Percentiles rank a stretch among this genome's conserved stretches.
Conservation (phyloP, 1,140 invertebrate genomes). For the Aphidius ervi region DNA sequence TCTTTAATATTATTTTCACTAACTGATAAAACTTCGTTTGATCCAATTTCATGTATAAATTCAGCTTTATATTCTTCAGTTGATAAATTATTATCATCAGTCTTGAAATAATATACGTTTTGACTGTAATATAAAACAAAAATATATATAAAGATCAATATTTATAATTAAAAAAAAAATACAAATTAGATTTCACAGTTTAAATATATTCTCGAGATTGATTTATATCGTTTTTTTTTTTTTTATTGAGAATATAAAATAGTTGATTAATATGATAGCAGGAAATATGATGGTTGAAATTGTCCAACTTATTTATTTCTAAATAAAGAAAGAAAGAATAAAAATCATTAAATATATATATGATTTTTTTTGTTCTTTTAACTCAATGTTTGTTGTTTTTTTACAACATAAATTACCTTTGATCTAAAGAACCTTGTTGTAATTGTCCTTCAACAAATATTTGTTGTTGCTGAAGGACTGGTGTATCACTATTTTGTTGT, state of each 20-base stretch:
- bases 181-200: background rate
- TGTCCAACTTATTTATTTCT: constrained; percentile 1
- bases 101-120: constrained; percentile 48
- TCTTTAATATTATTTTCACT: background rate
- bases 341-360: background rate
- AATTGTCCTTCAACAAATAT: constrained; percentile 39
- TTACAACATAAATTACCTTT: constrained; percentile 42
- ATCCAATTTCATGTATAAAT: too few species aligned
- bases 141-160: constrained; percentile 3
- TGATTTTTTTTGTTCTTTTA: background rate
- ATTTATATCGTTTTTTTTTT: too few species aligned
- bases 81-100: constrained; percentile 36
- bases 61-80: constrained; percentile 8
- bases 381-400: constrained; percentile 1
- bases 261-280: background rate
- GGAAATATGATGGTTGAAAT: background rate
- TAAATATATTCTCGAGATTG: too few species aligned
- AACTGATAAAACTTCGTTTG: too few species aligned
- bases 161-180: background rate
- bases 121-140: constrained; percentile 39
- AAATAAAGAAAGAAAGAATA: constrained; percentile 7
- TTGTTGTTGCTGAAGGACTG: constrained; percentile 22
- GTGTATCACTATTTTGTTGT: constrained; percentile 40
- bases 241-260: too few species aligned
- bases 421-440: constrained; percentile 36